Evolutionary conservation across 2,797 vertebrate genomes (phyloP).

Genomic region (Trachops cirrhosus): DNA sequence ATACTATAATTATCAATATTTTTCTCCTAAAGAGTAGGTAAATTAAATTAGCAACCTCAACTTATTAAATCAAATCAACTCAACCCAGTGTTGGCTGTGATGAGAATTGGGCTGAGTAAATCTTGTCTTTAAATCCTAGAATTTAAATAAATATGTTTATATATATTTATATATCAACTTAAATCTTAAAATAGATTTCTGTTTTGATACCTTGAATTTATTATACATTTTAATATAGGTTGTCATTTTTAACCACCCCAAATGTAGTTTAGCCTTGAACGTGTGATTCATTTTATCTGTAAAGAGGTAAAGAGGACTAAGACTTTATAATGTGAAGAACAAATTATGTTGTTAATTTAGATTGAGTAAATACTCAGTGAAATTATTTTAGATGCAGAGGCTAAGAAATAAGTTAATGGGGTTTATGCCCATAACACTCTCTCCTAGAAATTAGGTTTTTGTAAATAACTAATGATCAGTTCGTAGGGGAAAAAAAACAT

Average conservation of each 20-base stretch:
- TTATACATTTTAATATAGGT: not conserved
- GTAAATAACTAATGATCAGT: not conserved
- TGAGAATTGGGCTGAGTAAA: not conserved
- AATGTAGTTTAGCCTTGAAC: not conserved
- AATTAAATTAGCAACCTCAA: not conserved
- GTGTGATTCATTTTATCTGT: not conserved
- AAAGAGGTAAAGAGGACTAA: not conserved
- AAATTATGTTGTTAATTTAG: not conserved
- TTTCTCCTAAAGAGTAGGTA: not conserved
- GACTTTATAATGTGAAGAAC: not conserved
- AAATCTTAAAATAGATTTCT: not conserved
- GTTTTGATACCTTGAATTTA: not conserved
- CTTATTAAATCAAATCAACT: not conserved
- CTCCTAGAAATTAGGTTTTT: not conserved
- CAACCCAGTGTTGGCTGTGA: not conserved
- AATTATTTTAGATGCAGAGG: not conserved
- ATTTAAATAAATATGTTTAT: not conserved
- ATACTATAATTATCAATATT: not conserved
- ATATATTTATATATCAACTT: not conserved
- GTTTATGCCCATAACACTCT: not conserved
- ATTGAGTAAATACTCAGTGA: not conserved
- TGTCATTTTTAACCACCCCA: not conserved
- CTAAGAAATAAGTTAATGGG: constrained; percentile 6
- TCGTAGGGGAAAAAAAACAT: not conserved
- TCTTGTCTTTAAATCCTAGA: not conserved